A percentile compares a stretch with the other conserved stretches of the same genome.
Evolutionary conservation across 2,113 vertebrate genomes (phyloP).

Genomic region (Pseudonaja textilis): DNA sequence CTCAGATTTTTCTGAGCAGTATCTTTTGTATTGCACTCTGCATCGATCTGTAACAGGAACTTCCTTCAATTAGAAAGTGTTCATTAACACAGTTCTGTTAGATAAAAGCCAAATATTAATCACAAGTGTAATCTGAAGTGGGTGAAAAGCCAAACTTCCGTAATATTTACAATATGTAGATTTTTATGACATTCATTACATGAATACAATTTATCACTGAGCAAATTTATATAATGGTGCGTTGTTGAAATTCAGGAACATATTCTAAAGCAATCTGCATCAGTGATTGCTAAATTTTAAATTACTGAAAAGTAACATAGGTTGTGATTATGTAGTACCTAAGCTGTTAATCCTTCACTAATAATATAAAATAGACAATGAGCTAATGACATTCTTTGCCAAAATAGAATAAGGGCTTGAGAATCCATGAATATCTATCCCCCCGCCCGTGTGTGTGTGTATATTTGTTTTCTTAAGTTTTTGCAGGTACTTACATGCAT

Average conservation of each 20-base stretch:
- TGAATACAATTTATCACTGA: neutral
- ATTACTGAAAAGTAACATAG: neutral
- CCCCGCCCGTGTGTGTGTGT: too few species aligned
- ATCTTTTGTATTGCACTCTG: neutral
- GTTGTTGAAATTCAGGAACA: neutral
- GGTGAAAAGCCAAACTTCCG: neutral
- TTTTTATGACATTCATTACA: neutral
- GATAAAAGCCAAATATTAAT: neutral
- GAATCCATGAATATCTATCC: neutral
- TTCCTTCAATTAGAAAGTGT: neutral
- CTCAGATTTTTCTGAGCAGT: neutral
- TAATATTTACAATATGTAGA: neutral
- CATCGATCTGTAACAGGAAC: neutral
- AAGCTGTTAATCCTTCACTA: neutral
- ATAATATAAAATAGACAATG: neutral
- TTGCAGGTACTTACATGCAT: too few species aligned
- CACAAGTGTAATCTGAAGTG: neutral
- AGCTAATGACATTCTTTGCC: neutral
- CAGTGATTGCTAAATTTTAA: neutral
- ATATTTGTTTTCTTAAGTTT: too few species aligned
- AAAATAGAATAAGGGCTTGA: neutral
- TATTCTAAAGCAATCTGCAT: neutral
- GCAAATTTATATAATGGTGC: neutral
- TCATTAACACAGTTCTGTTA: neutral
- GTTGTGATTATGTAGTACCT: neutral